phyloP scores from a whole-genome alignment of 1,140 invertebrate genomes.

The Drosophila chauvacae region DNA sequence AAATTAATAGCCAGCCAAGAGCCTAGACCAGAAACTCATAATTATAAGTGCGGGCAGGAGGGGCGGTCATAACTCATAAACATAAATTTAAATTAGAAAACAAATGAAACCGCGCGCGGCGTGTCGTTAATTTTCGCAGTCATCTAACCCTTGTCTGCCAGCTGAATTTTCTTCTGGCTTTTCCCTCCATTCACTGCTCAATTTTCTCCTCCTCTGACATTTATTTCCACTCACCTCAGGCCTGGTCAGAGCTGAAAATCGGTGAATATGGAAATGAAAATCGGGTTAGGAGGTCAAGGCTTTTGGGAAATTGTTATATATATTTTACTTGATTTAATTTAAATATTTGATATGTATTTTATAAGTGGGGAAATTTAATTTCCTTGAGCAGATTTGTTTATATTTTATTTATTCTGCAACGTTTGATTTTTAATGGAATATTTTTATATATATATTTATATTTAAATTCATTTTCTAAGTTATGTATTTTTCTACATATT shows the following conservation, averaged over 20 bases:
- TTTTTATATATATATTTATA: not conserved
- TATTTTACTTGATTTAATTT: not conserved
- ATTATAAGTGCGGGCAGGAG: conserved; percentile 45
- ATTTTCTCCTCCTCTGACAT: not conserved
- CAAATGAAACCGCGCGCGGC: conserved; percentile 68
- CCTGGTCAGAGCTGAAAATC: not conserved
- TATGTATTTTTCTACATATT: not conserved
- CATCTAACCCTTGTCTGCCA: conserved; percentile 26
- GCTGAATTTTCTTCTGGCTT: conserved; percentile 1
- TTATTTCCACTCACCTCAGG: conserved; percentile 5
- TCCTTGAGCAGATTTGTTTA: not conserved
- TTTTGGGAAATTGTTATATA: not conserved
- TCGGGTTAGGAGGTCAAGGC: conserved; percentile 29
- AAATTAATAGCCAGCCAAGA: conserved; percentile 69
- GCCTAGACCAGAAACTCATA: conserved; percentile 56
- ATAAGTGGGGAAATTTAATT: too few species aligned
- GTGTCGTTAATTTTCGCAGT: conserved; percentile 66
- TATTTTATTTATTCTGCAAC: not conserved
- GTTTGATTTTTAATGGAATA: not conserved
- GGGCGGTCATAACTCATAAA: conserved; percentile 73
- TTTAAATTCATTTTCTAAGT: not conserved
- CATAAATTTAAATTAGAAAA: conserved; percentile 83
- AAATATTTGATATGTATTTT: not conserved
- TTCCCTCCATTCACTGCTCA: not conserved
- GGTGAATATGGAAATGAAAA: conserved; percentile 19